Evolutionary conservation across 2,888 invertebrate species (phyloP).

Genomic region (Alloplasta piceator): DNA sequence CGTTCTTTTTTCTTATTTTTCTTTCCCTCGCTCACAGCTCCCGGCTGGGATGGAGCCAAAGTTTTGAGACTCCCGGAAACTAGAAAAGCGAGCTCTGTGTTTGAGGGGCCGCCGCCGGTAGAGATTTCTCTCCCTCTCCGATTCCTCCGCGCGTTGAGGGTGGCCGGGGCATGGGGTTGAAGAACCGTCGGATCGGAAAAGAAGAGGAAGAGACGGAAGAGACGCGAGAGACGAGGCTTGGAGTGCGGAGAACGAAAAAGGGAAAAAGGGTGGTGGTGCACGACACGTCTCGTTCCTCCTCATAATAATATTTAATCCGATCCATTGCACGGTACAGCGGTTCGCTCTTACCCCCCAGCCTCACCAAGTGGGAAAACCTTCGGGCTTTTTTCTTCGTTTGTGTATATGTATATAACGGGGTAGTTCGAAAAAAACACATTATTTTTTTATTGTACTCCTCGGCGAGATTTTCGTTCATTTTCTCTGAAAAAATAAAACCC

Average conservation of each 20-base stretch:
- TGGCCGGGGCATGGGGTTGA: constrained; percentile 22
- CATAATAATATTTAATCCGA: constrained; percentile 83
- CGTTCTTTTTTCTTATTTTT: constrained; percentile 21
- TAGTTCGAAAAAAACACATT: too few species aligned
- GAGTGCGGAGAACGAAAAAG: constrained; percentile 17
- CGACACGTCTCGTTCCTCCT: constrained; percentile 80
- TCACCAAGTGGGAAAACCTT: constrained; percentile 72
- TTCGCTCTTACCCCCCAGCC: constrained; percentile 80
- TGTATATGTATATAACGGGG: background rate
- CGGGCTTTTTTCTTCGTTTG: constrained; percentile 69
- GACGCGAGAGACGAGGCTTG: constrained; percentile 2
- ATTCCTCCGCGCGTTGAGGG: background rate
- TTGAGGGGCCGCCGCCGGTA: constrained; percentile 53
- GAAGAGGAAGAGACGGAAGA: constrained; percentile 30
- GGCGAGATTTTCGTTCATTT: too few species aligned
- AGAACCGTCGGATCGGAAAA: constrained; percentile 54
- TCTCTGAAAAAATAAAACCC: too few species aligned
- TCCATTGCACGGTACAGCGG: constrained; percentile 81
- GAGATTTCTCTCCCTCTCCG: constrained; percentile 8
- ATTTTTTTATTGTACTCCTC: too few species aligned
- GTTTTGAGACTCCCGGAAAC: constrained; percentile 74
- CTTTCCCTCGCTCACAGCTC: background rate
- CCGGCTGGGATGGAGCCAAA: constrained; percentile 73
- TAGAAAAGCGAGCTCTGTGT: constrained; percentile 67
- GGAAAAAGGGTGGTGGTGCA: constrained; percentile 57